These are phyloP conservation scores for Nycticorax nycticorax DNA, from an alignment of 2,113 vertebrate species.

Conservation along the genomic window DNA sequence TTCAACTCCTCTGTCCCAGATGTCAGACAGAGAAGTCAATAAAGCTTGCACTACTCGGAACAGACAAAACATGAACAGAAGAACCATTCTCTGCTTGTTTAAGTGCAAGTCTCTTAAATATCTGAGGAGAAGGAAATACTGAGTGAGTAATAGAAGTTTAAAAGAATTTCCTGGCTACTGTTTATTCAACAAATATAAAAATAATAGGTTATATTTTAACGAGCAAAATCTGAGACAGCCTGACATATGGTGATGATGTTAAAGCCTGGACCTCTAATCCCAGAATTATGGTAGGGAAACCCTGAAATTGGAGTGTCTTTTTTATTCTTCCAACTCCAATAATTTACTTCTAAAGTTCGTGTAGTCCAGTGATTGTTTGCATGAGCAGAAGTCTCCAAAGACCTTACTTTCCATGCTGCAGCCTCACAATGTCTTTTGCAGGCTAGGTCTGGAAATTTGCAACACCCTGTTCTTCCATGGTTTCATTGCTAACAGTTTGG, in stretches of 20 bases:
- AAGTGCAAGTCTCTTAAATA: conserved; percentile 8
- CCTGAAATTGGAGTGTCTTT: conserved; percentile 27
- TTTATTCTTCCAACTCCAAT: conserved; percentile 54
- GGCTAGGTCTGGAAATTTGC: conserved; percentile 35
- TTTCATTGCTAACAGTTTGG: not conserved
- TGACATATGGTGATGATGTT: conserved; percentile 56
- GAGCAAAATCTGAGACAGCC: conserved; percentile 28
- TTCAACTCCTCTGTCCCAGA: not conserved
- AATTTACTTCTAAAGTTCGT: conserved; percentile 32
- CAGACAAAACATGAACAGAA: conserved; percentile 36
- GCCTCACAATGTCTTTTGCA: conserved; percentile 48
- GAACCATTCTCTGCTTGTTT: conserved; percentile 20
- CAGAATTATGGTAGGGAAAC: conserved; percentile 34
- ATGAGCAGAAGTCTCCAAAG: conserved; percentile 51
- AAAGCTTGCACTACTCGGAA: not conserved
- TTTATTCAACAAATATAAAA: conserved; percentile 58
- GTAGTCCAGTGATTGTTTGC: conserved; percentile 26
- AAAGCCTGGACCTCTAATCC: conserved; percentile 22
- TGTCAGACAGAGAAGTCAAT: conserved; percentile 15
- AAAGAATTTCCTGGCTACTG: conserved; percentile 66
- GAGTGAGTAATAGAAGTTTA: conserved; percentile 42
- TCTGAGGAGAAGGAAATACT: conserved; percentile 43
- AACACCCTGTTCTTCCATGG: conserved; percentile 22
- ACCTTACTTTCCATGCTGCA: conserved; percentile 23
- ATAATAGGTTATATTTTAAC: conserved; percentile 39